Percentiles rank a stretch among this genome's conserved stretches.
phyloP scores from a whole-genome alignment of 2,888 invertebrate species.

The Girardia tigrina region DNA sequence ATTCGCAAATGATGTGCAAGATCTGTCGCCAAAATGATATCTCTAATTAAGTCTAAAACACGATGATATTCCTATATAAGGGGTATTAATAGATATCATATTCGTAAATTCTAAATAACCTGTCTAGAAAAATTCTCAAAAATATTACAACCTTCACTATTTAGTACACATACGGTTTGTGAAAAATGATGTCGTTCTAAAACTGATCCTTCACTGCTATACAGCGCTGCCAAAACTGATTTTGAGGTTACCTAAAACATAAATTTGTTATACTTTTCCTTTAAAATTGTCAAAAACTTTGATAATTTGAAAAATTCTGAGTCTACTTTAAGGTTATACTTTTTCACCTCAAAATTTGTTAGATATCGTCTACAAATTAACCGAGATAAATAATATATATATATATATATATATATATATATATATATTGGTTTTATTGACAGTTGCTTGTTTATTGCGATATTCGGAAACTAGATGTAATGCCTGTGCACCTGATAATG shows the following conservation, averaged over 20 bases:
- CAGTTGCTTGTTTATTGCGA: no score
- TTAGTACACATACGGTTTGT: constrained; percentile 68
- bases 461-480: no score
- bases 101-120: constrained; percentile 27
- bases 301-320: not conserved
- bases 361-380: no score
- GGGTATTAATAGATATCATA: constrained; percentile 31
- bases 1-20: constrained; percentile 62
- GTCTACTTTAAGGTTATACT: no score
- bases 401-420: no score
- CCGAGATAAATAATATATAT: no score
- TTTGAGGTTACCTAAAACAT: constrained; percentile 41
- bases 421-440: no score
- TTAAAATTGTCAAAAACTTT: not conserved
- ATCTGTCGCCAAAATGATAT: constrained; percentile 68
- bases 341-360: no score
- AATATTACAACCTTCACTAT: constrained; percentile 70
- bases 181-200: constrained; percentile 75
- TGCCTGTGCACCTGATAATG: no score
- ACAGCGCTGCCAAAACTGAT: constrained; percentile 63
- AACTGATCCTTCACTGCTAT: constrained; percentile 71
- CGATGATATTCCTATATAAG: constrained; percentile 58
- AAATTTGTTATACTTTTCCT: constrained; percentile 33
- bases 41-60: constrained; percentile 61
- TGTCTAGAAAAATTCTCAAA: constrained; percentile 57